These are phyloP conservation scores for Aurelia sp. DNA, from an alignment of 30 jellyfish, hydroid and myxozoan species.

Conservation along the genomic window DNA sequence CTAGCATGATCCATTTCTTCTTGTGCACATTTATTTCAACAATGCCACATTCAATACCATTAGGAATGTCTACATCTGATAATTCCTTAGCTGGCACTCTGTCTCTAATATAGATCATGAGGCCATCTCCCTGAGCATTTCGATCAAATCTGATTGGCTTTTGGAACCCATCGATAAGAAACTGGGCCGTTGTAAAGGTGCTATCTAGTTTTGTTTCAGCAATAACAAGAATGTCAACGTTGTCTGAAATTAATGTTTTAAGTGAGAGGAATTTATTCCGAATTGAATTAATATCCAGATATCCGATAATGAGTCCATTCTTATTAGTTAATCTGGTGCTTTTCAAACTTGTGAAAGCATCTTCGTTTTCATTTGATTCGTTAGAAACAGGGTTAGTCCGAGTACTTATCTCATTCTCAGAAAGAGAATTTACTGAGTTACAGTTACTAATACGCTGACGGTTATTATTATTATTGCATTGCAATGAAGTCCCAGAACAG, in stretches of 20 bases:
- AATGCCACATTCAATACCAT: conserved; percentile 29
- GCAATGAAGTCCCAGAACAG: conserved; percentile 2
- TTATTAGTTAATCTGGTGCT: conserved; percentile 7
- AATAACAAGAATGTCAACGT: conserved; percentile 13
- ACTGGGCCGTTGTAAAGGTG: conserved; percentile 18
- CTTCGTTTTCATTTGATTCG: not conserved
- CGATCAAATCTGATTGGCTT: not conserved
- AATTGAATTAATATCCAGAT: conserved; percentile 12
- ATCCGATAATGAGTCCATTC: conserved; percentile 23
- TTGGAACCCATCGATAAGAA: conserved; percentile 13
- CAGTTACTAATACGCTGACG: too few species aligned
- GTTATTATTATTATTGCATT: conserved; percentile 18
- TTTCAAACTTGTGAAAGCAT: conserved; percentile 22
- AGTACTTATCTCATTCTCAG: too few species aligned
- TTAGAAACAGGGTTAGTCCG: too few species aligned
- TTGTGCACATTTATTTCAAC: conserved; percentile 48
- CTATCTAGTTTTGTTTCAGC: conserved; percentile 17
- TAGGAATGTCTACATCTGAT: conserved; percentile 3
- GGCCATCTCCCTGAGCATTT: conserved; percentile 32
- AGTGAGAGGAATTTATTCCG: conserved; percentile 17
- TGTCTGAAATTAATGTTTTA: conserved; percentile 8
- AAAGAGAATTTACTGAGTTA: too few species aligned
- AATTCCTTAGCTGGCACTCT: conserved; percentile 13
- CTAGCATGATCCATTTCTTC: conserved; percentile 45
- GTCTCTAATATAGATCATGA: conserved; percentile 20